Base-by-base conservation (phyloP, 2,797 vertebrate species). In the Coendou prehensilis region DNA sequence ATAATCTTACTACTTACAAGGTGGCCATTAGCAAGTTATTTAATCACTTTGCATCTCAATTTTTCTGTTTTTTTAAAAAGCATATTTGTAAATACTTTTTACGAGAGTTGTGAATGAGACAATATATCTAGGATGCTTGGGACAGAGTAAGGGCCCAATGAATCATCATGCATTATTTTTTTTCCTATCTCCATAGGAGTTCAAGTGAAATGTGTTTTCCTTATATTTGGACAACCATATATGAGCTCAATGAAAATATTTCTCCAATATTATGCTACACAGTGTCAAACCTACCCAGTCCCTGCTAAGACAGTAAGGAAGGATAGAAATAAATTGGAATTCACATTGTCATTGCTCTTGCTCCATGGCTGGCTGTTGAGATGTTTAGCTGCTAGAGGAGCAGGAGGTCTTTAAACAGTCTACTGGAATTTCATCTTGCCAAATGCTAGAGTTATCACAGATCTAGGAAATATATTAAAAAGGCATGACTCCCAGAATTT, bases 401-500 rank as follows among this genome's bases (percentile, higher is more conserved):
- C 94, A 96, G 83, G 83, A 91, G 92, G 83, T 96, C 94, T 95
- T 92, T 75, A 95, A 90, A 95, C 30, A 94, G 85, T 67, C 69
- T 95, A 91, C 64, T n/a, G 50, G 64, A 96, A 96, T 97, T 97
- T 95, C 88, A 96, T 91, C 76, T 71, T 95, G 93, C 94, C 95
- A 97, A 97, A 90, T 73, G 30, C 88, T 96, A 2, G 2, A 80
- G 90, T 92, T 88, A 96, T 67, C 83, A 79, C 89, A 93, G 93
- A 97, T 52, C 59, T 94, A 93, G 92, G 76, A 96, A 97, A 96
- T 95, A 91, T 86, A 98, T 96, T 95, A 79, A 95, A 97, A 96
- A 95, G 87, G 64, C 78, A 97, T 67, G 92, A 79, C 61, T 97
- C 95, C 93, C n/a, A 95, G 97, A 56, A 97, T 97, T 97, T 96